Evolutionary conservation across 2,113 vertebrate genomes (phyloP), one percentile per base, ranked within the genome.

Genomic region (Cololabis saira): DNA sequence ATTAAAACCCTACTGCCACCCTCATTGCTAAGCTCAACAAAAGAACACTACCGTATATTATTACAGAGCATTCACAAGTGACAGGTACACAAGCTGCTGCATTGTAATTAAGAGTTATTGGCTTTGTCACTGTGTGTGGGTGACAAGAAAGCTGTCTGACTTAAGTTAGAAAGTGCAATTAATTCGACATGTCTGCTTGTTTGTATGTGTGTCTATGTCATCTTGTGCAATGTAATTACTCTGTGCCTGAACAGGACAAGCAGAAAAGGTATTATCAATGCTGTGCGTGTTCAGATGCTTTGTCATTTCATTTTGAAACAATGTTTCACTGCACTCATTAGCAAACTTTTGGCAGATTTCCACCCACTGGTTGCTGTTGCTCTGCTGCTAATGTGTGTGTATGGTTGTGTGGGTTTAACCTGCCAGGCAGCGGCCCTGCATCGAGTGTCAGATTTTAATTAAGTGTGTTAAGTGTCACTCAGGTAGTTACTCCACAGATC

Each of bases 401-500:
- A 33, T 3, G 50, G 3, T 42, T 14, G n/a, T 5, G 27, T 37
- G 57, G 45, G 48, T 6, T 3, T 11, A 24, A 14, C 3, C 53
- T 63, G 49, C n/a, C n/a, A 51, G 44, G 30, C 56, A 55, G 12
- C 56, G 65, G 19, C 41, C 76, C 69, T 83, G 86, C 65, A 82
- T 80, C 85, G 27, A 52, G 59, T 87, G 86, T 83, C 83, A 47
- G 72, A 17, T 70, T 85, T 89, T 89, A 91, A 90, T 89, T 90
- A 91, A 88, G 75, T 50, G 80, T 77, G 74, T 83, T 33, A 30
- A 64, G 77, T 88, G 83, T 83, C 86, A 63, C 52, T 78, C 63
- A 61, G 73, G 53, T 54, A 50, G 61, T 61, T 48, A 61, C 30
- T 56, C 43, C 24, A 18, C 49, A 16, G 83, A 81, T 92, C 84